phyloP scores from a whole-genome alignment of 1,140 invertebrate genomes.

The Sminthurinus signatus region DNA sequence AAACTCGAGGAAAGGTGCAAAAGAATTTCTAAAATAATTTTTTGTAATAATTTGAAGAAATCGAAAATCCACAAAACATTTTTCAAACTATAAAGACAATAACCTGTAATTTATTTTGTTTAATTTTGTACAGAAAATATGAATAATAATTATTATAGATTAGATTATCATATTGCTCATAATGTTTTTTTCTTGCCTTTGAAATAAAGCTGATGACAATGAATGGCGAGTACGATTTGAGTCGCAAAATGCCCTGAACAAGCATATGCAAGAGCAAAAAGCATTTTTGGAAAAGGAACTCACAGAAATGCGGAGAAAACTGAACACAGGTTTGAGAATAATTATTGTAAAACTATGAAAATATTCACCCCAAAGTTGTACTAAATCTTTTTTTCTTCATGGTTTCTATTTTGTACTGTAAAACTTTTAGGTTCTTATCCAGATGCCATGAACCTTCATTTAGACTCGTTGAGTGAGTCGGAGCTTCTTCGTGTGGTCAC shows the following conservation, averaged over 20 bases:
- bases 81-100: no score
- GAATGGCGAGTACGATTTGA: conserved; percentile 42
- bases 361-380: no score
- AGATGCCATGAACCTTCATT: conserved; percentile 42
- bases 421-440: conserved; percentile 37
- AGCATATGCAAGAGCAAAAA: conserved; percentile 41
- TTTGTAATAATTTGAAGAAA: neutral
- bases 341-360: neutral
- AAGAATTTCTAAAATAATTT: no score
- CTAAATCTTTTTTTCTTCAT: no score
- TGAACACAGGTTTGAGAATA: conserved; percentile 29
- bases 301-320: conserved; percentile 32
- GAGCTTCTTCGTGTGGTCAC: conserved; percentile 45
- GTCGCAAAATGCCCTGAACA: conserved; percentile 39
- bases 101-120: no score
- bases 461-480: conserved; percentile 41
- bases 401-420: no score
- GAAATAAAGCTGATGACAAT: conserved; percentile 40
- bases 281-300: conserved; percentile 41
- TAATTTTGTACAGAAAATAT: no score
- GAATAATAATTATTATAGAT: neutral
- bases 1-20: conserved; percentile 27
- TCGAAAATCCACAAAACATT: no score
- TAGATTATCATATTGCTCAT: neutral
- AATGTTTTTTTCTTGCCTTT: neutral